These are phyloP conservation scores for Stomatorhinus ivindoensis DNA, from an alignment of 2,113 vertebrate species.

Conservation along the genomic window DNA sequence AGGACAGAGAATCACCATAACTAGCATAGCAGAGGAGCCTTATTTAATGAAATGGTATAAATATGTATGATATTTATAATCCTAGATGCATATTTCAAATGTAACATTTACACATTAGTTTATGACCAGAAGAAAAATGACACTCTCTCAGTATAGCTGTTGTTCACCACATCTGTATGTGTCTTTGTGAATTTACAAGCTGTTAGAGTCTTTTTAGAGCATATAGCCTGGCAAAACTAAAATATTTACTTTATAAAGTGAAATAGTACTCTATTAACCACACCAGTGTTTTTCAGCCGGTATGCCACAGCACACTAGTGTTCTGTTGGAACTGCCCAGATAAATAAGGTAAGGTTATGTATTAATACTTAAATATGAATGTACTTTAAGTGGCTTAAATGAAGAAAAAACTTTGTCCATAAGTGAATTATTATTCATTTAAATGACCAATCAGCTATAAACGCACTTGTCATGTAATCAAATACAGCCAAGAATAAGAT, in stretches of 20 bases:
- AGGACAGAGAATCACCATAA: not conserved
- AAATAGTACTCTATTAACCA: not conserved
- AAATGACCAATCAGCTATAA: not conserved
- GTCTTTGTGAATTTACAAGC: not conserved
- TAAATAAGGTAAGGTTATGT: not conserved
- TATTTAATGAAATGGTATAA: not conserved
- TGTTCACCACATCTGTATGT: not conserved
- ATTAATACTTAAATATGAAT: not conserved
- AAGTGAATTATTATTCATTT: not conserved
- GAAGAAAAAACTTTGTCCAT: not conserved
- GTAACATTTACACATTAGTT: not conserved
- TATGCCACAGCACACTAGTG: too few species aligned
- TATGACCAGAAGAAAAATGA: not conserved
- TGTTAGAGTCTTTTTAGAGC: not conserved
- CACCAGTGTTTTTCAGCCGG: not conserved
- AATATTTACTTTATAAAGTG: not conserved
- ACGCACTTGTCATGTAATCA: not conserved
- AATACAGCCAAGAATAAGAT: not conserved
- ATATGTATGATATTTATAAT: not conserved
- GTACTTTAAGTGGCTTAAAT: not conserved
- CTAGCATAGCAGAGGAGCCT: not conserved
- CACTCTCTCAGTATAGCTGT: not conserved
- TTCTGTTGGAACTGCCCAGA: not conserved
- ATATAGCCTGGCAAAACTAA: not conserved
- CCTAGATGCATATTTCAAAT: not conserved